Evolutionary conservation across 2,888 invertebrate species (phyloP).

Genomic region (Tetropium fuscum): DNA sequence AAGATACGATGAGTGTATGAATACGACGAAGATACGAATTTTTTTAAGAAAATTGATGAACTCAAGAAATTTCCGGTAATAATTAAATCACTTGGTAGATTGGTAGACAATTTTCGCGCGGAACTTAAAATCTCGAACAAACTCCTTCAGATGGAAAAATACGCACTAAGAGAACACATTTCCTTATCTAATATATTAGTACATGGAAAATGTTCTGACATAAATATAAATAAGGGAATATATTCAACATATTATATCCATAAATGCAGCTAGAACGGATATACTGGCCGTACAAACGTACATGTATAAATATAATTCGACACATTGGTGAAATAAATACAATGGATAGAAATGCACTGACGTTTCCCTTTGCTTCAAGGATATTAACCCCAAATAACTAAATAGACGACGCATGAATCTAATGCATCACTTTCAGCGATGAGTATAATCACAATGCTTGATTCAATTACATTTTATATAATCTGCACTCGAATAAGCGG

Average conservation of each 20-base stretch:
- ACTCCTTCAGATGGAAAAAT: too few relatives aligned
- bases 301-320: constrained; percentile 28
- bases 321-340: constrained; percentile 32
- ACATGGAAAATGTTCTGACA: not conserved
- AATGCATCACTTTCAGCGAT: constrained; percentile 64
- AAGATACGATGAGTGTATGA: too few relatives aligned
- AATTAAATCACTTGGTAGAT: too few relatives aligned
- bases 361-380: constrained; percentile 46
- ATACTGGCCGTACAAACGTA: not conserved
- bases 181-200: too few relatives aligned
- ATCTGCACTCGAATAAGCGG: constrained; percentile 64
- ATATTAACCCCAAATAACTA: constrained; percentile 53
- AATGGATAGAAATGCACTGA: constrained; percentile 25
- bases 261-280: not conserved
- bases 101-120: too few relatives aligned
- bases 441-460: constrained; percentile 62
- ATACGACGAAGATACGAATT: too few relatives aligned
- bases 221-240: not conserved
- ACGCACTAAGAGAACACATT: too few relatives aligned
- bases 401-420: constrained; percentile 53
- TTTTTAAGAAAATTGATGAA: too few relatives aligned
- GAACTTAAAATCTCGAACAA: too few relatives aligned
- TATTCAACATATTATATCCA: constrained; percentile 2
- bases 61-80: too few relatives aligned
- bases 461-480: constrained; percentile 67